Conservation (phyloP, 2,888 invertebrate genomes). For the Apamea epomidion region DNA sequence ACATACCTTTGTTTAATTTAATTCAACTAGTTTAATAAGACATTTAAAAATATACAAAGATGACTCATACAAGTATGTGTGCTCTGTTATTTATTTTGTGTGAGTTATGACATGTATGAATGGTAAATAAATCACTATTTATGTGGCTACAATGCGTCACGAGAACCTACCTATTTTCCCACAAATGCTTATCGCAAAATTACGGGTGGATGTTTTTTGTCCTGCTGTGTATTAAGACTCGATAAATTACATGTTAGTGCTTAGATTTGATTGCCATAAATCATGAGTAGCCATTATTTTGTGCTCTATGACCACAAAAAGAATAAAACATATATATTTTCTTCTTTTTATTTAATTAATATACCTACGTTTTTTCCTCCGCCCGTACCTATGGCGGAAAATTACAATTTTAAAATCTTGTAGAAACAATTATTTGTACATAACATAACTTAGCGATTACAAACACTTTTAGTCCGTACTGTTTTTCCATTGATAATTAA, state of each 20-base stretch:
- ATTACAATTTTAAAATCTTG: not conserved
- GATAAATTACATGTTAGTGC: conserved; percentile 35
- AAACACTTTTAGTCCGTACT: not conserved
- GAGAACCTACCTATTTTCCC: conserved; percentile 33
- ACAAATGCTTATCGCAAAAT: conserved; percentile 43
- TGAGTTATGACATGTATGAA: conserved; percentile 58
- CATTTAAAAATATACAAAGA: conserved; percentile 23
- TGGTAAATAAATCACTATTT: conserved; percentile 56
- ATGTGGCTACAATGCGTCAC: conserved; percentile 51
- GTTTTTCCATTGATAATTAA: conserved; percentile 13
- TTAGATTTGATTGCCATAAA: conserved; percentile 33
- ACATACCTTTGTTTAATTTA: conserved; percentile 17
- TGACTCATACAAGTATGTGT: conserved; percentile 46
- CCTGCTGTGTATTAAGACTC: conserved; percentile 23
- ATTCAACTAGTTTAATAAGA: conserved; percentile 33
- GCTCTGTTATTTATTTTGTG: conserved; percentile 51
- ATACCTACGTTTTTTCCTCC: conserved; percentile 6
- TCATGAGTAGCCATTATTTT: conserved; percentile 36
- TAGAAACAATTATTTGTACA: not conserved
- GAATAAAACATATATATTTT: conserved; percentile 1
- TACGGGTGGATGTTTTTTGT: conserved; percentile 45
- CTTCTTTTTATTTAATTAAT: not conserved
- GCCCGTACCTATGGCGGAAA: not conserved
- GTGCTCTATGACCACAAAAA: conserved; percentile 24
- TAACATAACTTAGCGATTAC: not conserved